Evolutionary conservation across 2,113 vertebrate genomes (phyloP).

Genomic region (Eretmochelys imbricata): DNA sequence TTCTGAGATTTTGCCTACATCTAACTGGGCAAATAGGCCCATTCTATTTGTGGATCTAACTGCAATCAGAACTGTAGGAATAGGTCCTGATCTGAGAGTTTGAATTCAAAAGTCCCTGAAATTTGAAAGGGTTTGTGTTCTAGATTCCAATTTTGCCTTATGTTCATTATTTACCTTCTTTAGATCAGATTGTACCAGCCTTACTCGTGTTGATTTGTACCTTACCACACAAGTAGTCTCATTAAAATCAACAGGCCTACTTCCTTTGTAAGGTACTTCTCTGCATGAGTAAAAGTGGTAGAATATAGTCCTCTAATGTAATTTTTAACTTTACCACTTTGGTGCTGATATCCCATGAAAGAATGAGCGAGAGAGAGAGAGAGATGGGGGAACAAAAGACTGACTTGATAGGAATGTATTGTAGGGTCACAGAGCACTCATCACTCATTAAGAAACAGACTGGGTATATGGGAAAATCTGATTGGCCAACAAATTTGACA

Average conservation of each 20-base stretch:
- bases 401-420: neutral
- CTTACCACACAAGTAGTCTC: neutral
- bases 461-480: neutral
- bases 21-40: too few relatives aligned
- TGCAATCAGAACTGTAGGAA: neutral
- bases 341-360: neutral
- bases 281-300: neutral
- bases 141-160: neutral
- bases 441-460: neutral
- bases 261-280: neutral
- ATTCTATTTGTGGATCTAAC: neutral
- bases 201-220: neutral
- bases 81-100: neutral
- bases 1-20: neutral
- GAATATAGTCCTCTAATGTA: neutral
- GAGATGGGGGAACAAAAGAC: neutral
- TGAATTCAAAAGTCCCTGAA: neutral
- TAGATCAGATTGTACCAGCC: neutral
- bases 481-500: neutral
- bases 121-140: neutral
- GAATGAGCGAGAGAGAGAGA: neutral
- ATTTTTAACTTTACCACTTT: neutral
- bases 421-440: neutral
- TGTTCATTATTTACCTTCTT: neutral
- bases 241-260: neutral